Evolutionary conservation across 2,888 invertebrate species (phyloP).

Genomic region (Dolomedes plantarius): DNA sequence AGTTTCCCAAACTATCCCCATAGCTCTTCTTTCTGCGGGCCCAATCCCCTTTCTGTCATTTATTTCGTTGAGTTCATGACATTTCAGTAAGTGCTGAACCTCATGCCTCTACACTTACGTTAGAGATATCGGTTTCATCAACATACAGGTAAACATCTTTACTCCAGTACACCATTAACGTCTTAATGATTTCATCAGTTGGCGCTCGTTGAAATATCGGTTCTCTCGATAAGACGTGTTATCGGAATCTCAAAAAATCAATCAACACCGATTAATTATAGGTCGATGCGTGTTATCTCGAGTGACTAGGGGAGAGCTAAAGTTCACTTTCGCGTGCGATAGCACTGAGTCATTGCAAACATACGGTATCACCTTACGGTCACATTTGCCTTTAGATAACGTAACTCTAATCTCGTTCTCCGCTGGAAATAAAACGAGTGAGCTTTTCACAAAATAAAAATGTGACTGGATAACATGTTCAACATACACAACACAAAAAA

Average conservation of each 20-base stretch:
- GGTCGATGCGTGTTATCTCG: neutral
- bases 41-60: neutral
- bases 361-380: neutral
- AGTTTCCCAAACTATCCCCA: neutral
- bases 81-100: too few relatives aligned
- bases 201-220: neutral
- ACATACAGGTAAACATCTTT: neutral
- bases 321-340: neutral
- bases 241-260: slow-evolving; percentile 8
- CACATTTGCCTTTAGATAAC: neutral
- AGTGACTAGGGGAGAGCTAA: neutral
- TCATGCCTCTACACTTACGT: too few relatives aligned
- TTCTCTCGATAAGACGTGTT: neutral
- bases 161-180: neutral
- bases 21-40: neutral
- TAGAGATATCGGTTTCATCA: neutral
- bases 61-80: neutral
- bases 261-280: slow-evolving; percentile 1
- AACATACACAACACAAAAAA: too few relatives aligned
- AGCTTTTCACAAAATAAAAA: too few relatives aligned
- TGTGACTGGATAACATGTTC: too few relatives aligned
- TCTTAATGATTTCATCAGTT: neutral
- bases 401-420: neutral
- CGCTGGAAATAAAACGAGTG: too few relatives aligned
- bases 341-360: neutral